Percentiles rank a stretch among this genome's conserved stretches.
Conservation (phyloP, 2,113 vertebrate species). For the Ciconia boyciana region DNA sequence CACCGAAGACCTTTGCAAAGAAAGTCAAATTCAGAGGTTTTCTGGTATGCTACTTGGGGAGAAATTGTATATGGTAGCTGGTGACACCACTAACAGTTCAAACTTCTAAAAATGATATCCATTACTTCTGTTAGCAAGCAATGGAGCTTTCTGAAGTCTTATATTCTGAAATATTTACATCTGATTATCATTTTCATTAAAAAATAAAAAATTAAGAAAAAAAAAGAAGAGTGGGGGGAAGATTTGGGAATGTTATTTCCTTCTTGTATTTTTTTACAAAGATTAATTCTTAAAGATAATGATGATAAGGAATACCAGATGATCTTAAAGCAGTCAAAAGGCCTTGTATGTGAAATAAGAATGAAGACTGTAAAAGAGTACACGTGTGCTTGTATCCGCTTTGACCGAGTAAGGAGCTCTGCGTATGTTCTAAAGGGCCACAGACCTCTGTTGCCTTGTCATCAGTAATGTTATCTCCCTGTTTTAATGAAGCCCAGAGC, state of each 20-base stretch:
- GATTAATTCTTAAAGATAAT: not conserved
- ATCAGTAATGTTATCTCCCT: not conserved
- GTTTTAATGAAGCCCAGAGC: not conserved
- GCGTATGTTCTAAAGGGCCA: not conserved
- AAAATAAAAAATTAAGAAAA: not conserved
- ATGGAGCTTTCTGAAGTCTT: not conserved
- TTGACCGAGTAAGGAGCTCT: not conserved
- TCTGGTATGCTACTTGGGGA: not conserved
- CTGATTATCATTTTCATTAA: not conserved
- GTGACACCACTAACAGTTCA: not conserved
- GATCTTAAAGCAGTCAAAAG: not conserved
- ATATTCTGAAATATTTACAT: not conserved
- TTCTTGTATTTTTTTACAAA: not conserved
- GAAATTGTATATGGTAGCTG: not conserved
- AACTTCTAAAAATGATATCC: not conserved
- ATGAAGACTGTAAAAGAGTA: not conserved
- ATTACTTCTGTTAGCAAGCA: not conserved
- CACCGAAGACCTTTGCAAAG: not conserved
- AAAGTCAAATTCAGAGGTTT: not conserved
- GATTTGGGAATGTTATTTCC: not conserved
- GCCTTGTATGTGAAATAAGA: not conserved
- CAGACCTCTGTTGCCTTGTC: not conserved
- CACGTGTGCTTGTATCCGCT: not conserved
- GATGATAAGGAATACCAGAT: not conserved
- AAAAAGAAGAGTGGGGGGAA: rapidly evolving